Evolutionary conservation across 2,797 vertebrate genomes (phyloP), one percentile per base, ranked within the genome.

Genomic region (Neosilurus mollespiculum): DNA sequence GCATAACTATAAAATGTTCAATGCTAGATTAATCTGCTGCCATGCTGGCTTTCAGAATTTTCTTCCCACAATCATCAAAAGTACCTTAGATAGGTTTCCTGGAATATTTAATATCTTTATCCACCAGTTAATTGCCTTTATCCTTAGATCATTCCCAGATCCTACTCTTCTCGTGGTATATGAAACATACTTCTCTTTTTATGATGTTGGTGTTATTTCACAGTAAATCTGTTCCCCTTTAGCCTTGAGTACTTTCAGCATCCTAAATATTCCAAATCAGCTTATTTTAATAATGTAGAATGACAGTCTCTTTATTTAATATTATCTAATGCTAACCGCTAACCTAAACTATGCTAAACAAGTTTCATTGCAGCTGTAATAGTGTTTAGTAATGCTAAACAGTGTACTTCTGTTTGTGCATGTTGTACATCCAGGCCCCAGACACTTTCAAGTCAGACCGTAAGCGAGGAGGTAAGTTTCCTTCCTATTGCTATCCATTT

Each of bases 111-210:
- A 69, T 61, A 78, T 18, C 49, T 49, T 64, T 58, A 70, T 81
- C 24, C 49, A 67, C 65, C 66, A 26, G 65, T 37, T 81, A 51
- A 67, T 49, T 83, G 87, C 73, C 88, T 90, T 86, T 87, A 89
- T 66, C 62, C 64, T 80, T 72, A 72, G 49, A 76, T 72, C 73
- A 85, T 87, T 72, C 86, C 88, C 49, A 64, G 26, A 65, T 83
- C 15, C 30, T 34, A 58, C 16, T 24, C 84, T 89, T 87, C 84
- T 86, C 84, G 87, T 87, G 26, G 53, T 58, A 85, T 69, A 80
- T 30, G 22, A 85, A 83, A 79, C 83, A 64, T 81, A 75, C 16
- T 67, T 84, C 54, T 72, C 80, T 83, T 86, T 66, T 72, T 86
- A 69, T 85, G 73, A 81, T 83, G 83, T 83, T 86, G 71, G 82